Conservation (phyloP, 2,797 vertebrate species). For the Lerista edwardsae region DNA sequence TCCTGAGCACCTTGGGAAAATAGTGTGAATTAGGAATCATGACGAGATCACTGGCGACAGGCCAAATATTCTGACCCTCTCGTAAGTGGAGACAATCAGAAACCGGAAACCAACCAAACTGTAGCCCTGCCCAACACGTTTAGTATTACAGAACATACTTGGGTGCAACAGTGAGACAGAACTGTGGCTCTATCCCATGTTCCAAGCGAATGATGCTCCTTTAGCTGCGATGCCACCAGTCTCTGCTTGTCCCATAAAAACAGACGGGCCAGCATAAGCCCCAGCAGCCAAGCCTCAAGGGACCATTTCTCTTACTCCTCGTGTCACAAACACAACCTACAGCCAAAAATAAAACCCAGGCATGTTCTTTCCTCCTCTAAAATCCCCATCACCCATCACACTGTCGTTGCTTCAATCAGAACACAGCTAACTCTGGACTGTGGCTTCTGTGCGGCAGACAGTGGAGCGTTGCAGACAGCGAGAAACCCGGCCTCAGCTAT, state of each 20-base stretch:
- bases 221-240: background rate
- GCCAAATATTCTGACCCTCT: background rate
- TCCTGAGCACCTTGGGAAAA: background rate
- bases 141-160: background rate
- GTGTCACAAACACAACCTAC: background rate
- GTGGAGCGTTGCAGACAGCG: background rate
- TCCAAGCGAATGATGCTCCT: background rate
- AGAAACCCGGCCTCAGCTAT: background rate
- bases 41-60: background rate
- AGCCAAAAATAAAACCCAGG: constrained; percentile 5
- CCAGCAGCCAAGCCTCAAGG: background rate
- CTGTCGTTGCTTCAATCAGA: constrained; percentile 29
- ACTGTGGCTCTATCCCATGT: background rate
- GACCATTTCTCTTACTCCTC: background rate
- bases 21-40: constrained; percentile 27
- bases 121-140: background rate
- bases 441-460: background rate
- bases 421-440: background rate
- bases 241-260: background rate
- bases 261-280: background rate
- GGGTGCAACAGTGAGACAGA: background rate
- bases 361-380: constrained; percentile 35
- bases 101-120: background rate
- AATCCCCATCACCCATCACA: background rate
- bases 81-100: too few relatives aligned